phyloP scores from a whole-genome alignment of 2,797 vertebrate genomes.

The Parotocinclus haroldoi region DNA sequence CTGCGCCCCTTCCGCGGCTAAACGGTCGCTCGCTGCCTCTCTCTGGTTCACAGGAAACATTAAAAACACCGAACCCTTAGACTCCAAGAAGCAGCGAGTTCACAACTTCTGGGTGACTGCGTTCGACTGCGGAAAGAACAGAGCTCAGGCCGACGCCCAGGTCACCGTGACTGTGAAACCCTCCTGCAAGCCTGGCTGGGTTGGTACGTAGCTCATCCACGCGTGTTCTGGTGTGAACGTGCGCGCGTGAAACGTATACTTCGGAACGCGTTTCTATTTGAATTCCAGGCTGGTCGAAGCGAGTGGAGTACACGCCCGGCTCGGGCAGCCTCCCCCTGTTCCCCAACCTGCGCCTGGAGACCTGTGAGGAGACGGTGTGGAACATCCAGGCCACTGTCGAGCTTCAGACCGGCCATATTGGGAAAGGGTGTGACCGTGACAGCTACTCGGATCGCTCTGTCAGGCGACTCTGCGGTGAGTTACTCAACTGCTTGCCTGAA shows the following conservation, averaged over 20 bases:
- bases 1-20: slow-evolving; percentile 1
- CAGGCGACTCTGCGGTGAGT: slow-evolving; percentile 89
- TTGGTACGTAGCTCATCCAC: slow-evolving; percentile 76
- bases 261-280: too few relatives aligned
- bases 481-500: too few relatives aligned
- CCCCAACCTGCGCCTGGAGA: slow-evolving; percentile 90
- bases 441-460: slow-evolving; percentile 95
- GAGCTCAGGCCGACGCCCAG: slow-evolving; percentile 91
- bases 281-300: slow-evolving; percentile 89
- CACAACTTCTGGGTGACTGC: slow-evolving; percentile 96
- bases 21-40: slow-evolving; percentile 24
- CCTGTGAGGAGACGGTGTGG: slow-evolving; percentile 93
- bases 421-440: slow-evolving; percentile 96
- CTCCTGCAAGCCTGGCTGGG: slow-evolving; percentile 97
- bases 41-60: slow-evolving; percentile 83
- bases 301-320: slow-evolving; percentile 92
- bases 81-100: slow-evolving; percentile 84
- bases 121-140: slow-evolving; percentile 97
- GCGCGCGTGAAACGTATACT: too few relatives aligned
- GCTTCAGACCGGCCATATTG: slow-evolving; percentile 95
- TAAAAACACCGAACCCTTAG: slow-evolving; percentile 93
- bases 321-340: slow-evolving; percentile 90
- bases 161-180: slow-evolving; percentile 96
- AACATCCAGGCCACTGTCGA: slow-evolving; percentile 97
- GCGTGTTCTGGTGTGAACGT: too few relatives aligned